Evolutionary conservation across 1,140 invertebrate genomes (phyloP), one percentile per base, ranked within the genome.

Genomic region (Euschistus heros): DNA sequence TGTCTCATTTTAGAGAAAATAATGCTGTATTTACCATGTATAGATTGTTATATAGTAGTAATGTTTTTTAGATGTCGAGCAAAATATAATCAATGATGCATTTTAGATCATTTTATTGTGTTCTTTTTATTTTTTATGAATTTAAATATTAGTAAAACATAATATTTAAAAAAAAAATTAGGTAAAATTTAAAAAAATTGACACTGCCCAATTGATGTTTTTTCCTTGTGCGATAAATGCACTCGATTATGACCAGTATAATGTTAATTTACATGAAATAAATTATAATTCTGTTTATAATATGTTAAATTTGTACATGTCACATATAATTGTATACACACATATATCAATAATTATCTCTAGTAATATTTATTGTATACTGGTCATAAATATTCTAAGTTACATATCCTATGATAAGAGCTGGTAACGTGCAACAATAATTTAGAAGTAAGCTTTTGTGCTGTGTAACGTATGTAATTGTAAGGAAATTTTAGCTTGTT

Each of bases 391-490:
- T 20, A 20, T 22, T 20, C n/a, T 20, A 20, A 22, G n/a, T 50
- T 50, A 50, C 47, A 50, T 50, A 50, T 50, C 47, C 22, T 22
- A 50, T 50, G n/a, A 50, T 22, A 50, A 50, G 47, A 50, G n/a
- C n/a, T 18, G 47, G n/a, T 18, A 50, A 50, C n/a, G n/a, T 50
- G 47, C 47, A 50, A 50, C 47, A 50, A 50, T 50, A 50, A 50
- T 50, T 50, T 50, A 50, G 47, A 50, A 50, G n/a, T 50, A 50
- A 50, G 47, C 47, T 37, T 50, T 50, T 50, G 47, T 50, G 47
- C 47, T 50, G 22, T 50, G n/a, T 22, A 50, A 22, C n/a, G 22
- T 50, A 50, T 20, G 47, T 18, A 20, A 20, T 2, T 18, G n/a
- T 50, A 22, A 20, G 47, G 22, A 50, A 20, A 50, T 50, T 50